phyloP scores from a whole-genome alignment of 2,888 invertebrate genomes.

The Cataglyphis cursor region DNA sequence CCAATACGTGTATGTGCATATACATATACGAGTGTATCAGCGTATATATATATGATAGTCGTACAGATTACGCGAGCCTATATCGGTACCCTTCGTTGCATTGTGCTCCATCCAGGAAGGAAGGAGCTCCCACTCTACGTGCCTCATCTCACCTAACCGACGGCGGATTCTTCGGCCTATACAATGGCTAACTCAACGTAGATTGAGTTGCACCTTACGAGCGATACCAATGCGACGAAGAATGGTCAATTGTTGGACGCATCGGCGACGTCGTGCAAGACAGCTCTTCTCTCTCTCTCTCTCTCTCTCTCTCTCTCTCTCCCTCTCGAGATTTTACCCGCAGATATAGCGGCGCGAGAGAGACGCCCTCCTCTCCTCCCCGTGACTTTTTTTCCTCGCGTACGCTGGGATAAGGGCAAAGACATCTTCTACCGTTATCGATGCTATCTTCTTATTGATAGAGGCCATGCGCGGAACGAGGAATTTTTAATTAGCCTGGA shows the following conservation, averaged over 20 bases:
- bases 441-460: constrained; percentile 79
- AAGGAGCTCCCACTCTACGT: constrained; percentile 45
- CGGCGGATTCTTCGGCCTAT: constrained; percentile 41
- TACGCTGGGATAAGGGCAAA: constrained; percentile 71
- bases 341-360: constrained; percentile 64
- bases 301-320: not conserved
- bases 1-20: not conserved
- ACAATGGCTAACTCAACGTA: constrained; percentile 50
- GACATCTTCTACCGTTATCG: constrained; percentile 79
- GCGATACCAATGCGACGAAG: constrained; percentile 70
- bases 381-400: constrained; percentile 61
- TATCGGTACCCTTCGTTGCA: constrained; percentile 42
- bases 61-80: constrained; percentile 36
- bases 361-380: constrained; percentile 15
- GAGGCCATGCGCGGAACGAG: constrained; percentile 71
- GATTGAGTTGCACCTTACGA: constrained; percentile 54
- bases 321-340: constrained; percentile 68
- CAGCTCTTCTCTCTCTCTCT: constrained; percentile 41
- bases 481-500: constrained; percentile 84
- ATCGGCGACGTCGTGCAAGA: constrained; percentile 64
- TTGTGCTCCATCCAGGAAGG: constrained; percentile 49
- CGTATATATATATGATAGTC: constrained; percentile 5
- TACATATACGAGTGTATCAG: constrained; percentile 3
- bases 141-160: constrained; percentile 6
- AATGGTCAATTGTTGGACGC: constrained; percentile 69